Percentiles rank a stretch among this genome's conserved stretches.
phyloP scores from a whole-genome alignment of 2,797 vertebrate genomes.

The Malacoraja senta region DNA sequence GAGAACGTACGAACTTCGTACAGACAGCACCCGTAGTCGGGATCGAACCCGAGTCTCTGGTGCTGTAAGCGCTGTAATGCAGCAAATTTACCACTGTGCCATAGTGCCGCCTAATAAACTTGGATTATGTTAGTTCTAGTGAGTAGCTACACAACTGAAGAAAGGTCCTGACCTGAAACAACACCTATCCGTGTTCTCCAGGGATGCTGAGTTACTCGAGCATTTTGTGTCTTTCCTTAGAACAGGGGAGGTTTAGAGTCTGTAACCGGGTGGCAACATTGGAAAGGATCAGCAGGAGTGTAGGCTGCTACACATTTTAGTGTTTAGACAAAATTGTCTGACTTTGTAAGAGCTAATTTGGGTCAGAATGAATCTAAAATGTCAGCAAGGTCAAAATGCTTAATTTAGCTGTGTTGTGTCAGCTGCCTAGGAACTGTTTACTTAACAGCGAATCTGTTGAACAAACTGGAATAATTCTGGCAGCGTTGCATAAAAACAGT shows the following conservation, averaged over 20 bases:
- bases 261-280: not conserved
- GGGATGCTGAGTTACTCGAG: too few relatives aligned
- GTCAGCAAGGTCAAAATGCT: not conserved
- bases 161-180: too few relatives aligned
- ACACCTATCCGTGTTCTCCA: too few relatives aligned
- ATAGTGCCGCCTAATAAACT: too few relatives aligned
- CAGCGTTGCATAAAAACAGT: not conserved
- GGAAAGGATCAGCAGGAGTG: not conserved
- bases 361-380: not conserved
- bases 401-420: not conserved
- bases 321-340: not conserved
- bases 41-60: too few relatives aligned
- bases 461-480: not conserved
- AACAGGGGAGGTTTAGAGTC: not conserved
- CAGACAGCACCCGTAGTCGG: too few relatives aligned
- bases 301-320: slow-evolving; percentile 12
- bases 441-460: not conserved
- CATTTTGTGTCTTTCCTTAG: too few relatives aligned
- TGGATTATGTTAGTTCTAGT: not conserved
- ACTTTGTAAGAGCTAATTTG: not conserved
- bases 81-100: too few relatives aligned
- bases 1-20: too few relatives aligned
- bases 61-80: too few relatives aligned
- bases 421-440: not conserved
- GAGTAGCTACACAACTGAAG: not conserved